A percentile compares a stretch with the other conserved stretches of the same genome.
Conservation (phyloP, 2,888 invertebrate species). For the Harpagoxenus sublaevis region DNA sequence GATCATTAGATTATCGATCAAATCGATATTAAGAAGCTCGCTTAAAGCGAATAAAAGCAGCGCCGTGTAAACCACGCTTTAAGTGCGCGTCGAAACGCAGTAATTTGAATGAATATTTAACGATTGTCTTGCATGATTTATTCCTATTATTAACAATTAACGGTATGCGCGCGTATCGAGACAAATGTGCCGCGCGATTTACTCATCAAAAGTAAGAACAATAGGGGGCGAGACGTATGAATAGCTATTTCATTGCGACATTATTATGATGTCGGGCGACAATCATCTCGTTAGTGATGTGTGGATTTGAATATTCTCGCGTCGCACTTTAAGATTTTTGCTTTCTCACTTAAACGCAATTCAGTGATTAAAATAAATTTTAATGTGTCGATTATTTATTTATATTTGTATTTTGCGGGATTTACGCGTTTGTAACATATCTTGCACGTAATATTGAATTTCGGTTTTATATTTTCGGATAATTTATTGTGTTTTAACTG, state of each 20-base stretch:
- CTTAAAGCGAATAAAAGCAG: no score
- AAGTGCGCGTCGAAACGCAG: background rate
- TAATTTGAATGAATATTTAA: background rate
- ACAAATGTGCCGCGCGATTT: background rate
- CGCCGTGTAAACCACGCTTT: no score
- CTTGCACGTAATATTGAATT: background rate
- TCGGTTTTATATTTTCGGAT: background rate
- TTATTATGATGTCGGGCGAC: background rate
- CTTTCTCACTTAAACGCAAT: background rate
- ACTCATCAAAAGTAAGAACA: background rate
- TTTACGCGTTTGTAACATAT: background rate
- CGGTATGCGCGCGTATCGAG: background rate
- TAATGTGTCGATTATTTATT: background rate
- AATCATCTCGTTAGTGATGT: background rate
- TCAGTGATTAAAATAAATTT: background rate
- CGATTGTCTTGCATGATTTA: background rate
- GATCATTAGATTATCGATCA: conserved; percentile 88
- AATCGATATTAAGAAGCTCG: no score
- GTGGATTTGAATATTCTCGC: background rate
- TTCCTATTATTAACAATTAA: background rate
- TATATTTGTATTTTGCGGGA: background rate
- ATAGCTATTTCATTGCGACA: background rate
- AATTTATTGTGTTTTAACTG: background rate
- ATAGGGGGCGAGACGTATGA: background rate
- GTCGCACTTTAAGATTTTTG: background rate